A percentile compares a stretch with the other conserved stretches of the same genome.
Evolutionary conservation across 1,140 invertebrate species (phyloP).

Genomic region (Drosophila tsacasi): DNA sequence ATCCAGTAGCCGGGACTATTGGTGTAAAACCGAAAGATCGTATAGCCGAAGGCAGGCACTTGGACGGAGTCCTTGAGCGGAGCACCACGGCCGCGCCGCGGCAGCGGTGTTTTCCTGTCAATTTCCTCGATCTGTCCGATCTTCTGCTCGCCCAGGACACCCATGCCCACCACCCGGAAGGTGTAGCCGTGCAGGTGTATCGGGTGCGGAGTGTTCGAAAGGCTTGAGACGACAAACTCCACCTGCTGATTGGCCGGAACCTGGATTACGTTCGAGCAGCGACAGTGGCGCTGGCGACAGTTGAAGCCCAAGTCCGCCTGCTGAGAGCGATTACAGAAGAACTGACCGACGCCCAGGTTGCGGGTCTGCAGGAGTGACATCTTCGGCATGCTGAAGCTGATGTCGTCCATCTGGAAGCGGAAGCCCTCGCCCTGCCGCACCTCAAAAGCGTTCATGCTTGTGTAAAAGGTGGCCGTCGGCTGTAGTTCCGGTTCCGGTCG

Average conservation of each 20-base stretch:
- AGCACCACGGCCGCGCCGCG: slow-evolving; percentile 58
- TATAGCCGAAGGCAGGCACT: slow-evolving; percentile 79
- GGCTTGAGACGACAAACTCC: slow-evolving; percentile 75
- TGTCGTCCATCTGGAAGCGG: slow-evolving; percentile 82
- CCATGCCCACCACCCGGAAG: slow-evolving; percentile 81
- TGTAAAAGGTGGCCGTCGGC: slow-evolving; percentile 64
- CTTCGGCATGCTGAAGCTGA: slow-evolving; percentile 76
- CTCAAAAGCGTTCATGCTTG: slow-evolving; percentile 70
- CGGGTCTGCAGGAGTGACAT: slow-evolving; percentile 78
- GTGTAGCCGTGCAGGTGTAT: slow-evolving; percentile 82
- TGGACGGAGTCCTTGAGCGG: slow-evolving; percentile 81
- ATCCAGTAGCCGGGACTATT: slow-evolving; percentile 84
- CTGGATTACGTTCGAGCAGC: slow-evolving; percentile 79
- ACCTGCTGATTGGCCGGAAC: slow-evolving; percentile 76
- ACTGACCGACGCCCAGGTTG: slow-evolving; percentile 71
- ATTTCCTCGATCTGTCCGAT: slow-evolving; percentile 75
- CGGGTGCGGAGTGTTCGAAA: slow-evolving; percentile 71
- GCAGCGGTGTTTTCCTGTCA: slow-evolving; percentile 58
- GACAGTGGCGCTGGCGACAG: slow-evolving; percentile 67
- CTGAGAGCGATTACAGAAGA: slow-evolving; percentile 77
- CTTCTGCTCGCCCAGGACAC: slow-evolving; percentile 66
- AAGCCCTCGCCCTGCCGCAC: slow-evolving; percentile 52
- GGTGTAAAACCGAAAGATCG: slow-evolving; percentile 74
- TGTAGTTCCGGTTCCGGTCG: slow-evolving; percentile 31
- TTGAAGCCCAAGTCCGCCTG: slow-evolving; percentile 71